Conservation (phyloP, 2,888 invertebrate genomes). For the Tortricodes alternella region DNA sequence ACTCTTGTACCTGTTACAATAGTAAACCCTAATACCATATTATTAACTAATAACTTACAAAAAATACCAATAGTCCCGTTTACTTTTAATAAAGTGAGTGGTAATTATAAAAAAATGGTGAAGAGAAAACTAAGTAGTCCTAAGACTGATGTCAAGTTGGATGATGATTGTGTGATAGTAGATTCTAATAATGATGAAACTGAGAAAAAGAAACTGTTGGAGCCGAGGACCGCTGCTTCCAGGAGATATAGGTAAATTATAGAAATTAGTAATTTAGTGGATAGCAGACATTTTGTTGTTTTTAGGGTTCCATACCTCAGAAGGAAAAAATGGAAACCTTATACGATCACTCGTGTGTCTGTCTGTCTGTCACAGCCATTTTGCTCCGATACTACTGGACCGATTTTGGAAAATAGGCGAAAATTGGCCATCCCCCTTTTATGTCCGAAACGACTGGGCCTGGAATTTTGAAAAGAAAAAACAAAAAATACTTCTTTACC, state of each 20-base stretch:
- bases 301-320: too few species aligned
- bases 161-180: conserved; percentile 31
- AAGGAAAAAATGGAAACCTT: too few species aligned
- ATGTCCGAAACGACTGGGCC: too few species aligned
- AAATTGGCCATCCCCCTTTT: too few species aligned
- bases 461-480: too few species aligned
- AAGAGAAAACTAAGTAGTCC: conserved; percentile 45
- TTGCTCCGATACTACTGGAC: too few species aligned
- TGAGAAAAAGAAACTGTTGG: conserved; percentile 34
- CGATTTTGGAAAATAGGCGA: too few species aligned
- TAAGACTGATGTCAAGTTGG: conserved; percentile 23
- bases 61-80: conserved; percentile 59
- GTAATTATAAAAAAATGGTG: conserved; percentile 40
- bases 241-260: conserved; percentile 54
- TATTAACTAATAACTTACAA: conserved; percentile 37
- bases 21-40: conserved; percentile 40
- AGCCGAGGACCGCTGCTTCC: conserved; percentile 63
- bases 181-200: conserved; percentile 16
- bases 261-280: too few species aligned
- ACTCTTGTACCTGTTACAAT: conserved; percentile 63
- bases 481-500: too few species aligned
- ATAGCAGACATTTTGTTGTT: too few species aligned
- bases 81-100: conserved; percentile 34
- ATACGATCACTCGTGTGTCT: too few species aligned
- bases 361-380: too few species aligned